Base-by-base conservation (phyloP, 2,888 invertebrate genomes). In the Ophonus ardosiacus region DNA sequence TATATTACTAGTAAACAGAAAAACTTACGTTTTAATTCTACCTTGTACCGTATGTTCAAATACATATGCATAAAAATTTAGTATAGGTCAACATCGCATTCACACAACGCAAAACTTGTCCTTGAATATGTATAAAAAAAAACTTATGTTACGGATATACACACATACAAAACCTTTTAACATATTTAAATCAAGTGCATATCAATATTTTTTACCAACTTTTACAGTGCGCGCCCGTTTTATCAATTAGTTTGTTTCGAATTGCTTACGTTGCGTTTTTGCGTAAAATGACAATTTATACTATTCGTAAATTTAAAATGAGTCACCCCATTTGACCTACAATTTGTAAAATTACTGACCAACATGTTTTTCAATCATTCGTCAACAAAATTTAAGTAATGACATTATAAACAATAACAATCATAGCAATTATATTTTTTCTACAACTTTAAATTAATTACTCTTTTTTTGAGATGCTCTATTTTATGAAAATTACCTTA, bases 41-140 rank as follows among this genome's bases (percentile, higher is more conserved):
- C 74, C 68, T 71, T 74, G 57, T 68, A 40, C 38, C 74, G 57
- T 65, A 80, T 31, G 40, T 65, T 51, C 21, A 81, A 61, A 81
- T 8, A 82, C 51, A 68, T 31, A 68, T 65, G 18, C 51, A 43
- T 15, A 17, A 82, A 59, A 74, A 59, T 43, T 65, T 71, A 74
- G 71, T 68, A 81, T 81, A 81, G 81, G 81, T 81, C 81, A 81
- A 81, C 63, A 38, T 61, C 38, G 80, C 40, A 80, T 63, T 80
- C 21, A 21, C 40, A 82, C 57, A 82, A 74, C 82, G 82, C 61
- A 74, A 56, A 81, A 59, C 3, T 74, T 63, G 21, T 74, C 82
- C 82, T 82, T 82, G 82, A 82, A 74, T n/a, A 24, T 24, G 8
- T 78, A 21, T 78, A 24, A 57, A 78, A 71, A 31, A 71, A 40